A percentile compares a stretch with the other conserved stretches of the same genome.
Evolutionary conservation across 2,797 vertebrate genomes (phyloP).

Genomic region (Carapus acus): DNA sequence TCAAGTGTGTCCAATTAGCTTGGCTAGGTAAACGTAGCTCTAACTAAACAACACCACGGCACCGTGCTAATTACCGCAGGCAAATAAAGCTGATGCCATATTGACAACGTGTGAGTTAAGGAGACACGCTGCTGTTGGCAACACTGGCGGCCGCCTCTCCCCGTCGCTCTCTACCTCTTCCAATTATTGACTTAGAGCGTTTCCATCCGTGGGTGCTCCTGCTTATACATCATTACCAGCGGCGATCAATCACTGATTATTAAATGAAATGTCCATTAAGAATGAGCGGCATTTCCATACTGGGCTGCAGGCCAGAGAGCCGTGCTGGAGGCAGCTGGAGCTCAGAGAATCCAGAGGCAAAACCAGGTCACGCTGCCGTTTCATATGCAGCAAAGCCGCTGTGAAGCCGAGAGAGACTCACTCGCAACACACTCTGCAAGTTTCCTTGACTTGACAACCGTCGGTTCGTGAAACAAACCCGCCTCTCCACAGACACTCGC

Average conservation of each 20-base stretch:
- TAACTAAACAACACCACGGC: conserved; percentile 42
- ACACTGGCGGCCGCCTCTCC: conserved; percentile 25
- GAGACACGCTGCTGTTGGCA: conserved; percentile 53
- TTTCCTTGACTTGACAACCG: conserved; percentile 29
- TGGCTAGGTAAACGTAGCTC: conserved; percentile 46
- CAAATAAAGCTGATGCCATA: conserved; percentile 59
- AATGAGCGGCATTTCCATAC: conserved; percentile 60
- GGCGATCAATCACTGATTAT: conserved; percentile 70
- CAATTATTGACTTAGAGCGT: conserved; percentile 63
- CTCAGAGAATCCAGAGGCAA: conserved; percentile 13
- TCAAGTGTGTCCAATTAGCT: conserved; percentile 62
- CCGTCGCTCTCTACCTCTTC: conserved; percentile 37
- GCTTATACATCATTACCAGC: conserved; percentile 67
- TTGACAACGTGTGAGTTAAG: conserved; percentile 58
- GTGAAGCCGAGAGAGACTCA: conserved; percentile 15
- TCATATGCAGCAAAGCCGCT: conserved; percentile 32
- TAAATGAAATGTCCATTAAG: conserved; percentile 70
- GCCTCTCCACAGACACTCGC: background rate
- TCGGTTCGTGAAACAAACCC: conserved; percentile 18
- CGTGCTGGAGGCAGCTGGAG: conserved; percentile 25
- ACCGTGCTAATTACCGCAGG: conserved; percentile 53
- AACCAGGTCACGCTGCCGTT: conserved; percentile 19
- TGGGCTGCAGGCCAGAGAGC: conserved; percentile 51
- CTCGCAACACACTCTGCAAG: conserved; percentile 26
- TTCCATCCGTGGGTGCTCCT: conserved; percentile 44